Percentiles rank a stretch among this genome's conserved stretches.
Evolutionary conservation across 2,888 invertebrate genomes (phyloP).

Genomic region (Rhodophaea formosa): DNA sequence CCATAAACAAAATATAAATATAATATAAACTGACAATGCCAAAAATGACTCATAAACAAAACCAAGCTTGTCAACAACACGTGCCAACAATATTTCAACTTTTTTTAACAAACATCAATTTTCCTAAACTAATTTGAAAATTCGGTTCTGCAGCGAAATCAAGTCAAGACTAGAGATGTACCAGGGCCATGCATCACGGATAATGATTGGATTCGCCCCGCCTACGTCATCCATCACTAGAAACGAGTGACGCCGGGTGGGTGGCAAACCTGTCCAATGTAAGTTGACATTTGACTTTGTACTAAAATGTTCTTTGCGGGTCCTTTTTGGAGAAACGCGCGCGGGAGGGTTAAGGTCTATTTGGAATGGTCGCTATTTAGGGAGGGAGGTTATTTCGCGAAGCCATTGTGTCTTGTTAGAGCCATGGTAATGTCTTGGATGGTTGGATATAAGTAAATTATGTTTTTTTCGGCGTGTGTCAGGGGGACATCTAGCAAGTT

Average conservation of each 20-base stretch:
- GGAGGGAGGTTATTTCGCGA: slow-evolving; percentile 64
- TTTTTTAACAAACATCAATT: slow-evolving; percentile 21
- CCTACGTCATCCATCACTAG: slow-evolving; percentile 78
- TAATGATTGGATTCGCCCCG: slow-evolving; percentile 81
- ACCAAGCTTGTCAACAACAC: neutral
- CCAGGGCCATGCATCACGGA: slow-evolving; percentile 76
- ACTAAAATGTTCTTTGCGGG: slow-evolving; percentile 29
- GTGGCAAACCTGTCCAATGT: slow-evolving; percentile 45
- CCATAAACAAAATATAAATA: too few species aligned
- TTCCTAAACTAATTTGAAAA: slow-evolving; percentile 47
- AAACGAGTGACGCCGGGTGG: slow-evolving; percentile 64
- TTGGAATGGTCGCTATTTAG: slow-evolving; percentile 44
- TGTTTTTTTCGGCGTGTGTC: slow-evolving; percentile 57
- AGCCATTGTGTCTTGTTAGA: slow-evolving; percentile 79
- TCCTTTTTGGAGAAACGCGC: slow-evolving; percentile 11
- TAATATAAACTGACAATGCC: too few species aligned
- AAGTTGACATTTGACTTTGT: slow-evolving; percentile 49
- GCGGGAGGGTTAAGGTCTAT: slow-evolving; percentile 38
- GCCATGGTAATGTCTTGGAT: slow-evolving; percentile 72
- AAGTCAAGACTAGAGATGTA: slow-evolving; percentile 67
- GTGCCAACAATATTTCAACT: neutral
- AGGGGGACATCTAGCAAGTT: slow-evolving; percentile 29
- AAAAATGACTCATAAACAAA: neutral
- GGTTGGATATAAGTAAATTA: slow-evolving; percentile 76
- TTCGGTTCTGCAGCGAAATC: slow-evolving; percentile 50